Base-by-base conservation (phyloP, 2,113 vertebrate species). In the Malurus melanocephalus region DNA sequence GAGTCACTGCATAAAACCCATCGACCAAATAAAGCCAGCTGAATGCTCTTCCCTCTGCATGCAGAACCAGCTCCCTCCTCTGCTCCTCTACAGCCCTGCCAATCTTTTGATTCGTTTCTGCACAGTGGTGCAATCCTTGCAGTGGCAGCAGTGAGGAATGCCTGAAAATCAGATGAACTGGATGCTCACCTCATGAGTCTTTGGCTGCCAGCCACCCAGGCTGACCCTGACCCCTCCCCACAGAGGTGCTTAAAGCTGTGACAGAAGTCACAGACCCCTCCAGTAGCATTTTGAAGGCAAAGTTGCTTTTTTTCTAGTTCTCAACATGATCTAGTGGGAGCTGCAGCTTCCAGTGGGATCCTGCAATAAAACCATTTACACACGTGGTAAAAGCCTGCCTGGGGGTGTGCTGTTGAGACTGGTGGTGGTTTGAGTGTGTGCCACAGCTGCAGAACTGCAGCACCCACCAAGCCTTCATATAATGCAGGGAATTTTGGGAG, bases 251-350 rank as follows among this genome's bases (percentile, higher is more conserved):
- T 64, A 30, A 67, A 72, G 53, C 43, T 80, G 24, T 35, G 27
- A 71, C 23, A 71, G 61, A 77, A 77, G 42, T 17, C 56, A 38
- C 23, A 6, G 2, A 35, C 4, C 21, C 26, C 21, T 52, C 48
- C 56, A 78, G 33, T 0, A 52, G 23, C 16, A 45, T 42, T 87
- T 68, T 64, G 42, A 55, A 77, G 72, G 24, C 32, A 78, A 81
- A 21, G 20, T 48, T 93, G 43, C 13, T 11, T 51, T 77, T 77
- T 86, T 51, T 7, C 23, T 20, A 7, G 10, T 33, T 30, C 19
- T 38, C 27, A 48, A 11, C 11, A 4, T 0, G 1, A 73, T 11
- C 13, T 38, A 52, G 16, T 2, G 10, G 26, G n/a, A 60, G 13
- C 19, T 48, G 67, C 45, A 84, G 32, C 13, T 88, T 61, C n/a